A percentile compares a stretch with the other conserved stretches of the same genome.
Conservation (phyloP, 2,113 vertebrate genomes). For the Ceratotherium simum region DNA sequence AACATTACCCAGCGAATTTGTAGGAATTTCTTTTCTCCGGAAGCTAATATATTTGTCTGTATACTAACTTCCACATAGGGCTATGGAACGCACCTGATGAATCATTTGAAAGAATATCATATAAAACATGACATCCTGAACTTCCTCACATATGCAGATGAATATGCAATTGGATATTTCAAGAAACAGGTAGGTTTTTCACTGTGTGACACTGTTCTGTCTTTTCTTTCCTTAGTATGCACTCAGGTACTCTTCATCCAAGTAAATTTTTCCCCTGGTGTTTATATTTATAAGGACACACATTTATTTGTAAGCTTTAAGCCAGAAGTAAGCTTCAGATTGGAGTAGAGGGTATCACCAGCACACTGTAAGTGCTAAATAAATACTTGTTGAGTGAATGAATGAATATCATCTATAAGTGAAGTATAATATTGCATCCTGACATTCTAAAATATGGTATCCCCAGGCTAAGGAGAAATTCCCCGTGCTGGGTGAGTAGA, state of each 20-base stretch:
- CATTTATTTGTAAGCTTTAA: background rate
- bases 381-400: background rate
- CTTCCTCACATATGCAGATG: conserved; percentile 99
- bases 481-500: background rate
- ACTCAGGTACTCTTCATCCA: background rate
- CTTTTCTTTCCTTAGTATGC: background rate
- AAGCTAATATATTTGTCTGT: conserved; percentile 52
- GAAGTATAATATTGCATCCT: background rate
- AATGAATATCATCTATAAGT: background rate
- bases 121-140: conserved; percentile 98
- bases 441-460: background rate
- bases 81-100: conserved; percentile 99
- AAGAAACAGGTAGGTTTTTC: conserved; percentile 95
- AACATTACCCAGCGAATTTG: background rate
- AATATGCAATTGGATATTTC: conserved; percentile 99
- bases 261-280: background rate
- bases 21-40: conserved; percentile 43
- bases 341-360: background rate
- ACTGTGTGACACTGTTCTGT: background rate
- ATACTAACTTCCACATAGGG: conserved; percentile 87
- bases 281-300: background rate
- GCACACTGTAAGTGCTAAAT: background rate
- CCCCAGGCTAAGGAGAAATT: background rate
- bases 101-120: conserved; percentile 99
- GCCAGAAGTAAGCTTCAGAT: background rate